Evolutionary conservation across 2,113 vertebrate genomes (phyloP), one percentile per base, ranked within the genome.

Genomic region (Aldabrachelys gigantea): DNA sequence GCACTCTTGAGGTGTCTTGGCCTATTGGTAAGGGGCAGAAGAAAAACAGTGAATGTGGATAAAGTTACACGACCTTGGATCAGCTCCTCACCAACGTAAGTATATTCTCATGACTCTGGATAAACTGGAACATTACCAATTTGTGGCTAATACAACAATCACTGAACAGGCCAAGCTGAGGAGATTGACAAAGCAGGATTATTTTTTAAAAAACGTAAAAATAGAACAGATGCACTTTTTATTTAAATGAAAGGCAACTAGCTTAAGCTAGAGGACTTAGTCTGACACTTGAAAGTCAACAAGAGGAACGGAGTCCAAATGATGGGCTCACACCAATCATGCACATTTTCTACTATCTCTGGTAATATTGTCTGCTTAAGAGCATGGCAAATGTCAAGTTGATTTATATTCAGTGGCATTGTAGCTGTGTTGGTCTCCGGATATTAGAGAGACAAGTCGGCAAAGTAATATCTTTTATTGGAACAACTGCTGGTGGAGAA

Each of bases 81-180:
- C 69, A 10, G 38, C 22, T 75, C 19, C 85, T 88, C 80, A 31
- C 90, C 96, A 91, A 96, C 82, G 82, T 89, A 94, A 89, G 86
- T n/a, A 86, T 0, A 12, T 83, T 41, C 38, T 25, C 79, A 89
- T 88, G 65, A 92, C 79, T 44, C 27, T 62, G 53, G 31, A 22
- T 93, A 82, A 95, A 84, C 35, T 10, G 89, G 17, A 95, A 91
- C 49, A 87, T 54, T 84, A 87, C 44, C 93, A 83, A 85, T 81
- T 75, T 24, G 83, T 81, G 90, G 53, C 80, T 89, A 65, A 72
- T 38, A 75, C 3, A 35, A 85, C 29, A 24, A 85, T 7, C 59
- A 72, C 41, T 87, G 50, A 92, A 91, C 84, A 31, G 31, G 31
- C 22, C 38, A 41, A 41, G 38, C 9, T 41, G 10, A 44, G 21